Evolutionary conservation across 2,113 vertebrate genomes (phyloP).

Genomic region (Sinocyclocheilus anshuiensis): DNA sequence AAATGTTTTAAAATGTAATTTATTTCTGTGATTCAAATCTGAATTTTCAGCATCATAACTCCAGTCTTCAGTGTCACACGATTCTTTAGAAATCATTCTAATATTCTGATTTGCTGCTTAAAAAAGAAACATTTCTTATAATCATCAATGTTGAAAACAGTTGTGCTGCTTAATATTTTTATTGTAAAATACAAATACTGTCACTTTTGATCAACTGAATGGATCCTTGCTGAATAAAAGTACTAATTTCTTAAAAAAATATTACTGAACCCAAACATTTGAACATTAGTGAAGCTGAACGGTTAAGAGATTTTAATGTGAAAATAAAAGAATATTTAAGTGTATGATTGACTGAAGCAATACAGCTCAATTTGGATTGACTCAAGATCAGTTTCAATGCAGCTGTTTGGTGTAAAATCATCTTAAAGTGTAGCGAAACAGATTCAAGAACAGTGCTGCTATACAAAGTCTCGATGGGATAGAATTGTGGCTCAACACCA

Average conservation of each 20-base stretch:
- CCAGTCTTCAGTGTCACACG: background rate
- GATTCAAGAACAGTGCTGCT: background rate
- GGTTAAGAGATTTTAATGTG: background rate
- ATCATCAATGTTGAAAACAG: background rate
- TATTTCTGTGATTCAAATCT: background rate
- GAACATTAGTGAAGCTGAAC: background rate
- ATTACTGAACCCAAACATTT: background rate
- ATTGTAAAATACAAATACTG: background rate
- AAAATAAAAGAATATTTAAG: background rate
- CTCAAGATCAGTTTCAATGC: constrained; percentile 1
- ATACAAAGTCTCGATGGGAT: background rate
- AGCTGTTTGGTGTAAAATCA: background rate
- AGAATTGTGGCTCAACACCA: background rate
- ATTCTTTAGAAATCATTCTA: background rate
- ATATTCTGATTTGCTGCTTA: background rate
- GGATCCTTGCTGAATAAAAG: background rate
- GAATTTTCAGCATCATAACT: background rate
- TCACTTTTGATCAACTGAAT: background rate
- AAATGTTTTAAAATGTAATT: background rate
- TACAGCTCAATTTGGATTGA: background rate
- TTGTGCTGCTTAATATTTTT: too few species aligned
- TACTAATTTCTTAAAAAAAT: background rate
- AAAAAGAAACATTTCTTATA: background rate
- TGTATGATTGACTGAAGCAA: background rate
- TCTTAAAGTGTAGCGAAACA: background rate